These are phyloP conservation scores for Cherax destructor DNA, from an alignment of 1,140 invertebrate genomes.

Conservation along the genomic window DNA sequence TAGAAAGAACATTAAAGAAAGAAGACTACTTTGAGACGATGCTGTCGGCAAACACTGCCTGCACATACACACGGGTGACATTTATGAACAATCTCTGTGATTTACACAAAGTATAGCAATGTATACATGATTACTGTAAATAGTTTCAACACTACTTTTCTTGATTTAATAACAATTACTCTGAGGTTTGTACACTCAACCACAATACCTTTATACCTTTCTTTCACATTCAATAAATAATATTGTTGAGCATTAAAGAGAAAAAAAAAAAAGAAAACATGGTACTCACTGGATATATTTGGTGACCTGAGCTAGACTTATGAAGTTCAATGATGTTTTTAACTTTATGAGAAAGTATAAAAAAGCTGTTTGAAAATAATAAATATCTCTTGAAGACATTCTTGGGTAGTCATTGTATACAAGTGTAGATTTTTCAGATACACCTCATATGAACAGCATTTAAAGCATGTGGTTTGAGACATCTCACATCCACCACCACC, in stretches of 20 bases:
- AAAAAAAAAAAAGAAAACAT: neutral
- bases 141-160: neutral
- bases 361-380: neutral
- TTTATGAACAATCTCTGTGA: neutral
- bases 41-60: no score
- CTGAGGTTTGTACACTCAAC: neutral
- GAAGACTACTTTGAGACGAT: no score
- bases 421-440: neutral
- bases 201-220: neutral
- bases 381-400: neutral
- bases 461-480: neutral
- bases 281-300: neutral
- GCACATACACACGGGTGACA: neutral
- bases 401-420: constrained; percentile 5
- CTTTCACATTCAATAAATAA: neutral
- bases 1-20: no score
- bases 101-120: neutral
- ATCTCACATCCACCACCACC: neutral
- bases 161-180: neutral
- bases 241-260: neutral
- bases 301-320: neutral
- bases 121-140: neutral
- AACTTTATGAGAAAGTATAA: neutral
- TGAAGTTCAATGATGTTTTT: neutral
- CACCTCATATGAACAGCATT: neutral